Evolutionary conservation across 2,888 invertebrate species (phyloP).

Genomic region (Strigamia crassipes): DNA sequence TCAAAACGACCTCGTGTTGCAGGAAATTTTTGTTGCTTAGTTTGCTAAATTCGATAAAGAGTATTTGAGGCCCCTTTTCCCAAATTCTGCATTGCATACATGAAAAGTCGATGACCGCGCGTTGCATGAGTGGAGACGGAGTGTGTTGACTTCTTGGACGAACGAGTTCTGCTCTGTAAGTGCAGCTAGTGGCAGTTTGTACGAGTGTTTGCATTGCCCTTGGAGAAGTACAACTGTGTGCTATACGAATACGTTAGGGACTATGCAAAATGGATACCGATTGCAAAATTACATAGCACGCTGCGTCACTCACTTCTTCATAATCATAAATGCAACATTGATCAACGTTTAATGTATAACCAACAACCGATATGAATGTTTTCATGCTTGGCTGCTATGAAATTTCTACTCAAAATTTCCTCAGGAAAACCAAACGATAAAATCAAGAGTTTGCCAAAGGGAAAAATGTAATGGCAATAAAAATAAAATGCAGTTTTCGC

Average conservation of each 20-base stretch:
- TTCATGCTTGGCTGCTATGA: conserved; percentile 28
- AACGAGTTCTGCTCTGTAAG: conserved; percentile 28
- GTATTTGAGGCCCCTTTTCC: conserved; percentile 26
- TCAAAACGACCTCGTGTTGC: conserved; percentile 29
- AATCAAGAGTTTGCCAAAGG: conserved; percentile 8
- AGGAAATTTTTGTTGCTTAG: conserved; percentile 42
- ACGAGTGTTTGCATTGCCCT: conserved; percentile 39
- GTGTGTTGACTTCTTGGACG: conserved; percentile 42
- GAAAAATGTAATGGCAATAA: conserved; percentile 1
- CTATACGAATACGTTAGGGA: background rate
- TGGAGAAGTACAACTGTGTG: conserved; percentile 3
- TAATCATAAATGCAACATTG: background rate
- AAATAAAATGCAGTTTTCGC: conserved; percentile 19
- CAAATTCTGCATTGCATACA: conserved; percentile 40
- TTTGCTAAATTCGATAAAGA: conserved; percentile 40
- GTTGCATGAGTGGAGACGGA: conserved; percentile 39
- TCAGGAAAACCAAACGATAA: background rate
- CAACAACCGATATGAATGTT: conserved; percentile 7
- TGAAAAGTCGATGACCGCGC: conserved; percentile 40
- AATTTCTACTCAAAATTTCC: background rate
- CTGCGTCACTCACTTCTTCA: background rate
- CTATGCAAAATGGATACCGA: conserved; percentile 2
- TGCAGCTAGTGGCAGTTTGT: conserved; percentile 38
- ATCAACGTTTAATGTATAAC: background rate
- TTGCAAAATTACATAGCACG: background rate